Evolutionary conservation across 2,797 vertebrate species (phyloP).

Genomic region (Cetoscarus ocellatus): DNA sequence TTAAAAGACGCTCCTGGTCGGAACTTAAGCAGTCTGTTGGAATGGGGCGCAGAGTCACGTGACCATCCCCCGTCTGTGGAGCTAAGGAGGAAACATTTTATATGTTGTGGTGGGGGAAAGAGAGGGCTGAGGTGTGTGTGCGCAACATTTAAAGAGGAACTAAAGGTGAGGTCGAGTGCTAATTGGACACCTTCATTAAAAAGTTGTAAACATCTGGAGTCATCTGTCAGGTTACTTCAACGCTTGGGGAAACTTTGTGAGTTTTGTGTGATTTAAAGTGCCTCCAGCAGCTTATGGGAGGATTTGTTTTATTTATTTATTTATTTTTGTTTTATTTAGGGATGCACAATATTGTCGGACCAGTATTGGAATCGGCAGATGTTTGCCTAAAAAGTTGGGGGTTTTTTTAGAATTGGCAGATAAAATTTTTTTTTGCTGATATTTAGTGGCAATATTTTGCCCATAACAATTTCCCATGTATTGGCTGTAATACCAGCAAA

Average conservation of each 20-base stretch:
- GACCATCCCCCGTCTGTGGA: slow-evolving; percentile 75
- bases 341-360: too few relatives aligned
- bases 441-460: too few relatives aligned
- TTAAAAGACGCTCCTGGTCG: slow-evolving; percentile 81
- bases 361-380: too few relatives aligned
- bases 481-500: too few relatives aligned
- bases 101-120: slow-evolving; percentile 44
- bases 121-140: slow-evolving; percentile 23
- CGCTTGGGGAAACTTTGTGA: slow-evolving; percentile 12
- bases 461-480: too few relatives aligned
- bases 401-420: too few relatives aligned
- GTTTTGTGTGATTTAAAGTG: too few relatives aligned
- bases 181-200: slow-evolving; percentile 37
- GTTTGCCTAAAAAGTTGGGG: too few relatives aligned
- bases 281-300: too few relatives aligned
- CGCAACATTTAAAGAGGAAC: slow-evolving; percentile 25
- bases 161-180: slow-evolving; percentile 8
- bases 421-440: too few relatives aligned
- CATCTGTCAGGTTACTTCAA: not conserved
- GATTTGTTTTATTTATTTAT: too few relatives aligned
- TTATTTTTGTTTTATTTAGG: not conserved
- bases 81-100: slow-evolving; percentile 77
- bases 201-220: slow-evolving; percentile 59
- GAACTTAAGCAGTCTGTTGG: slow-evolving; percentile 87
- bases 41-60: slow-evolving; percentile 92